Percentiles rank a stretch among this genome's conserved stretches.
These are phyloP conservation scores for Mus caroli DNA, from an alignment of 2,797 vertebrate genomes.

Conservation along the genomic window DNA sequence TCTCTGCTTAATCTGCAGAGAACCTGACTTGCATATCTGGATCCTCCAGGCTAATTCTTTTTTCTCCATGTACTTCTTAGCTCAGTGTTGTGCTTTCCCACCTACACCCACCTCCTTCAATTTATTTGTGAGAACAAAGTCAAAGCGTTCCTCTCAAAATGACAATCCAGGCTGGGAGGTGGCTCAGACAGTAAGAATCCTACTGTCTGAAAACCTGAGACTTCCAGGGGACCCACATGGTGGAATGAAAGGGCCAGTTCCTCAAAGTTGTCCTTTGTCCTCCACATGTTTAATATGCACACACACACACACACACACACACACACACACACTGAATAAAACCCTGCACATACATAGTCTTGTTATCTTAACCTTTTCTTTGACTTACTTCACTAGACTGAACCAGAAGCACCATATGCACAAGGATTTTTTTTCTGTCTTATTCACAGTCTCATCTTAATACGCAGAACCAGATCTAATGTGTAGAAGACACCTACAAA, in stretches of 20 bases:
- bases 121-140: constrained; percentile 28
- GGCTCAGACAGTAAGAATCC: neutral
- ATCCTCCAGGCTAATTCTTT: constrained; percentile 3
- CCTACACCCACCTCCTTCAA: neutral
- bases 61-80: neutral
- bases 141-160: constrained; percentile 32
- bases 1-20: neutral
- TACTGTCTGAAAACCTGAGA: neutral
- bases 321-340: neutral
- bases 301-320: neutral
- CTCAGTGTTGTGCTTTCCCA: neutral
- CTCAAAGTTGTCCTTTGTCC: neutral
- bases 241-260: too few relatives aligned
- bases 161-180: neutral
- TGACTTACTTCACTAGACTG: neutral
- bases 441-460: neutral
- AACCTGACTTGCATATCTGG: neutral
- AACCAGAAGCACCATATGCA: neutral
- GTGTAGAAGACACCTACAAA: neutral
- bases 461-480: neutral
- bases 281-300: neutral
- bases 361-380: neutral
- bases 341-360: neutral
- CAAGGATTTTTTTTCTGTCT: neutral
- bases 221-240: neutral